Percentiles rank a stretch among this genome's conserved stretches.
phyloP scores from a whole-genome alignment of 2,113 vertebrate genomes.

The Podarcis cretensis region DNA sequence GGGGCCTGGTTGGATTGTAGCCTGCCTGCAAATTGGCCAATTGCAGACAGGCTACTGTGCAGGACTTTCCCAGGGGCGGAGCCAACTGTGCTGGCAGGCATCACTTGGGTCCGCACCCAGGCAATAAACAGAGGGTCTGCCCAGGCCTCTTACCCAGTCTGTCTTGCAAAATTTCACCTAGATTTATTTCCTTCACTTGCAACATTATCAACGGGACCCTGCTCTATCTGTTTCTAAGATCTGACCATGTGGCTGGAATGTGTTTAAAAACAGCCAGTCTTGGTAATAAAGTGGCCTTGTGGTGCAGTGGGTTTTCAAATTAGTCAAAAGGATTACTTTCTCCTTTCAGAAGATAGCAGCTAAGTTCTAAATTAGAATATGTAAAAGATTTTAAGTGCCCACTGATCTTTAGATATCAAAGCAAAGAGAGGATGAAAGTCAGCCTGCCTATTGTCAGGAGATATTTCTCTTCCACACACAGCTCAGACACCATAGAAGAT shows the following conservation, averaged over 20 bases:
- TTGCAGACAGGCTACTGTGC: no score
- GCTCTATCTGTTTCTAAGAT: not conserved
- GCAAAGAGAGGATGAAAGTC: not conserved
- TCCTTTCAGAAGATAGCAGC: not conserved
- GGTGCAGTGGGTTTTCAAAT: not conserved
- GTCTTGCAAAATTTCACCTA: no score
- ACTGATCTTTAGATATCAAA: not conserved
- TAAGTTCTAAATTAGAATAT: not conserved
- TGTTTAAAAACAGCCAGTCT: not conserved
- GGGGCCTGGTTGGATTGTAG: no score
- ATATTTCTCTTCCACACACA: constrained; percentile 15
- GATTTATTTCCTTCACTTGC: no score
- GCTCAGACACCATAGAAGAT: not conserved
- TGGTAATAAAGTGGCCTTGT: not conserved
- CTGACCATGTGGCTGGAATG: not conserved
- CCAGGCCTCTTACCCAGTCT: no score
- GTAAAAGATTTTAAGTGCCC: not conserved
- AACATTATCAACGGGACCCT: not conserved
- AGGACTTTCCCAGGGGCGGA: no score
- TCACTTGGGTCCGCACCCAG: no score
- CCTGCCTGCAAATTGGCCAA: no score
- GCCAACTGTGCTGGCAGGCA: no score
- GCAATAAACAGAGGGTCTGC: no score
- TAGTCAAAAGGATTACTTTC: not conserved
- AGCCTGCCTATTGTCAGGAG: not conserved